Evolutionary conservation across 2,888 invertebrate genomes (phyloP).

Genomic region (Trachelus tabidus): DNA sequence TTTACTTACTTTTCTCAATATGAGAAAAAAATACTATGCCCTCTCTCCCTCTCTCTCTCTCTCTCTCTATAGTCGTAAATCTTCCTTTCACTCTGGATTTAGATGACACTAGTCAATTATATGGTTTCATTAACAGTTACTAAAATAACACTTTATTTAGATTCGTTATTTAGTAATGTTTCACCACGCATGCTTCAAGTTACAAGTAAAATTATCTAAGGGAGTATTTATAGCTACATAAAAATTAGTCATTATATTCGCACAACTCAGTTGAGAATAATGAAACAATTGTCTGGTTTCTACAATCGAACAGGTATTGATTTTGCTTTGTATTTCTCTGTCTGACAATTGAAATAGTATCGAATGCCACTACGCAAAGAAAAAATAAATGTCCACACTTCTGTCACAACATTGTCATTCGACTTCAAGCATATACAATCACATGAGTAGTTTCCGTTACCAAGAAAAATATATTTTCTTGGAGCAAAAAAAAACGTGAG

Average conservation of each 20-base stretch:
- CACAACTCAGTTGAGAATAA: constrained; percentile 29
- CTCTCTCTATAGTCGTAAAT: constrained; percentile 29
- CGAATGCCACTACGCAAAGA: too few species aligned
- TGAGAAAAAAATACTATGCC: constrained; percentile 51
- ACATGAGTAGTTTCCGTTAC: neutral
- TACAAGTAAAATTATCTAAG: constrained; percentile 34
- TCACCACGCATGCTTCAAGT: constrained; percentile 21
- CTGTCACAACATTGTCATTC: too few species aligned
- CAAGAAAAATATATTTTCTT: neutral
- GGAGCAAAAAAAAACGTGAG: neutral
- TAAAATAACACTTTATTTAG: constrained; percentile 16
- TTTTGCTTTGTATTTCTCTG: too few species aligned
- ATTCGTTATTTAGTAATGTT: constrained; percentile 12
- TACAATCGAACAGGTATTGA: too few species aligned
- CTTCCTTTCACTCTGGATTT: constrained; percentile 42
- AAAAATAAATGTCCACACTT: too few species aligned
- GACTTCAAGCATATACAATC: neutral
- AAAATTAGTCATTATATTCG: constrained; percentile 30
- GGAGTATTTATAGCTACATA: constrained; percentile 39
- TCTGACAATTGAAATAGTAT: too few species aligned
- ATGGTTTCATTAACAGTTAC: constrained; percentile 25
- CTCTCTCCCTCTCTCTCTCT: constrained; percentile 7
- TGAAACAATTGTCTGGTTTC: constrained; percentile 30
- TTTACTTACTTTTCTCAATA: constrained; percentile 50
- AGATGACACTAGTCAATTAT: constrained; percentile 34